Evolutionary conservation across 2,113 vertebrate species (phyloP), one percentile per base, ranked within the genome.

Genomic region (Gopherus flavomarginatus): DNA sequence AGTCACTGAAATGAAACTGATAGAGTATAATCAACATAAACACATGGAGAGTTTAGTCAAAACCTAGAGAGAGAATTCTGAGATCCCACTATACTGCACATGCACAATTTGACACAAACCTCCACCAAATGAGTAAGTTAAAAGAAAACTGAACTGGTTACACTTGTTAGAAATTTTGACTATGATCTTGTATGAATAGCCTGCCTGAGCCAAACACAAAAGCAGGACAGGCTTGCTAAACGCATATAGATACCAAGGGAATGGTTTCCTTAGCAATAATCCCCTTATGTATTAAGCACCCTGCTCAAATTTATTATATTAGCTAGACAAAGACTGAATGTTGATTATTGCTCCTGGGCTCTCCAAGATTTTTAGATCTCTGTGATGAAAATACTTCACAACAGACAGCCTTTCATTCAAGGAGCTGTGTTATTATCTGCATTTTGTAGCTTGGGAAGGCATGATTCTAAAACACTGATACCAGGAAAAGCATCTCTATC

Each of bases 401-500:
- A 59, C 90, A 88, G 88, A 90, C 62, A 88, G 50, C 81, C 62
- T 87, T 96, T 95, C 92, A 96, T 92, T 90, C 69, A 85, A 96
- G 91, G 38, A 97, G 72, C 85, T 96, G 44, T 62, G 52, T 52
- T 90, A 83, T 81, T 94, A 81, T 92, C 80, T 97, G 47, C 1
- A 16, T 93, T 93, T 91, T 93, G 62, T 94, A 97, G 85, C 57
- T 85, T 84, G 87, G 90, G 78, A 96, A 92, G 80, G 81, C 90
- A 93, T 87, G 85, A 93, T 90, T 95, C 79, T 95, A 59, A 97
- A 97, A 89, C 83, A 85, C 79, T 79, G 83, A 21, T 94, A 85
- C 80, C 95, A 95, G 96, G 93, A 97, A 98, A 97, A 97, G 90
- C 95, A 97, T 87, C 97, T 95, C 90, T 91, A 94, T 95, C 96